Evolutionary conservation across 2,888 invertebrate genomes (phyloP).

Genomic region (Auanema sp.): DNA sequence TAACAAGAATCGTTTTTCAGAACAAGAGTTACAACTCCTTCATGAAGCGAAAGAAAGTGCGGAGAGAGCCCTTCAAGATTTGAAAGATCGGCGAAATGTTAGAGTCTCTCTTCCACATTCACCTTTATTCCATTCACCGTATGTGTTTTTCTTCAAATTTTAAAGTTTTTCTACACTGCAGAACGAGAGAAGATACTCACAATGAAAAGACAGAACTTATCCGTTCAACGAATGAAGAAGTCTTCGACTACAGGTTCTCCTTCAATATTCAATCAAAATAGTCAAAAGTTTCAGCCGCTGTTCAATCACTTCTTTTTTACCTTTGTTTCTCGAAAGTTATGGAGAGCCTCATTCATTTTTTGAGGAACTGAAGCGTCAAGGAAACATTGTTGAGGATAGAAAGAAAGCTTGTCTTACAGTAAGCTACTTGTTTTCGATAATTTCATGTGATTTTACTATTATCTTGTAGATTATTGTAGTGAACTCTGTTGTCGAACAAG

Average conservation of each 20-base stretch:
- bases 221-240: conserved; percentile 10
- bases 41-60: conserved; percentile 50
- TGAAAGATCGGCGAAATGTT: conserved; percentile 48
- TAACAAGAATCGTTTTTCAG: conserved; percentile 27
- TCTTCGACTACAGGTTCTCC: conserved; percentile 20
- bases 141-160: not conserved
- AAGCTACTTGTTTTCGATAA: conserved; percentile 16
- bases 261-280: not conserved
- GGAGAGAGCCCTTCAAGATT: conserved; percentile 29
- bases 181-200: conserved; percentile 7
- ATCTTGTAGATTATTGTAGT: too few relatives aligned
- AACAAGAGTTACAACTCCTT: conserved; percentile 42
- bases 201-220: not conserved
- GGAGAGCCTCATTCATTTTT: not conserved
- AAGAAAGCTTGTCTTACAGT: conserved; percentile 29
- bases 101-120: conserved; percentile 48
- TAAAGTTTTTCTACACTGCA: conserved; percentile 5
- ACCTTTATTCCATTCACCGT: conserved; percentile 34
- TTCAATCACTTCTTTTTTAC: conserved; percentile 39
- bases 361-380: conserved; percentile 9
- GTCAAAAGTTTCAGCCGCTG: conserved; percentile 25
- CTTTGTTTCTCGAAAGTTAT: conserved; percentile 22
- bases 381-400: conserved; percentile 15
- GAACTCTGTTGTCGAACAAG: too few relatives aligned
- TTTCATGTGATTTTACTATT: too few relatives aligned